A percentile compares a stretch with the other conserved stretches of the same genome.
These are phyloP conservation scores for Mamestra brassicae DNA, from an alignment of 2,888 invertebrate species.

Conservation along the genomic window DNA sequence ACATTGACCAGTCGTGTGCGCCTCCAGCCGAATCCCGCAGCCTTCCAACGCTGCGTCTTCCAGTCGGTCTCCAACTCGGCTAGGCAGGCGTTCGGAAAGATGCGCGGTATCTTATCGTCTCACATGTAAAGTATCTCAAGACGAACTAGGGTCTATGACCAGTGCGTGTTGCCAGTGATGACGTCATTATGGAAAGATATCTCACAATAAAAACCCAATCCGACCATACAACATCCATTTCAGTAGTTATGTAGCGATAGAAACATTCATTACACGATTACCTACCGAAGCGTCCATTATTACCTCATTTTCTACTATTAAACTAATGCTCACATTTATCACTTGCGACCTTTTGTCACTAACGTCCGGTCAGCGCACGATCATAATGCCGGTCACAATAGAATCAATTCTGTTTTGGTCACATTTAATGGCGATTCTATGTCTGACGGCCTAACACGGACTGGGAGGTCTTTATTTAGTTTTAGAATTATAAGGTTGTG, in stretches of 20 bases:
- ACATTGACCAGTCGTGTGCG: no score
- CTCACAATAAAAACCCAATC: neutral
- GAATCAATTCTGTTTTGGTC: slow-evolving; percentile 57
- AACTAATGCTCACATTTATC: slow-evolving; percentile 47
- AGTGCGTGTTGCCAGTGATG: no score
- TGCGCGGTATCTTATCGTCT: no score
- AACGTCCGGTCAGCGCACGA: slow-evolving; percentile 47
- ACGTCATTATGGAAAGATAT: neutral
- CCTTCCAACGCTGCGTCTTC: no score
- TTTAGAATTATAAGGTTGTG: slow-evolving; percentile 12
- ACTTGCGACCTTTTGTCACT: slow-evolving; percentile 42
- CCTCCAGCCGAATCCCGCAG: no score
- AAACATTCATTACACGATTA: slow-evolving; percentile 26
- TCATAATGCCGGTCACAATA: slow-evolving; percentile 47
- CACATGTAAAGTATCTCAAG: no score
- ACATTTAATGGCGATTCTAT: slow-evolving; percentile 51
- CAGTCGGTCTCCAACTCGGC: no score
- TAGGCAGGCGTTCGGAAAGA: no score
- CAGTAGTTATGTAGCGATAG: neutral
- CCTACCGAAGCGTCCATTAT: slow-evolving; percentile 20
- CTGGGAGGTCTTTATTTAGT: slow-evolving; percentile 39
- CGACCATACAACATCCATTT: slow-evolving; percentile 1
- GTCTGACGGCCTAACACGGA: slow-evolving; percentile 29
- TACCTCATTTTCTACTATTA: slow-evolving; percentile 33
- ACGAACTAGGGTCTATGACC: no score